Base-by-base conservation (phyloP, 2,888 invertebrate genomes). In the Itoplectis maculator region DNA sequence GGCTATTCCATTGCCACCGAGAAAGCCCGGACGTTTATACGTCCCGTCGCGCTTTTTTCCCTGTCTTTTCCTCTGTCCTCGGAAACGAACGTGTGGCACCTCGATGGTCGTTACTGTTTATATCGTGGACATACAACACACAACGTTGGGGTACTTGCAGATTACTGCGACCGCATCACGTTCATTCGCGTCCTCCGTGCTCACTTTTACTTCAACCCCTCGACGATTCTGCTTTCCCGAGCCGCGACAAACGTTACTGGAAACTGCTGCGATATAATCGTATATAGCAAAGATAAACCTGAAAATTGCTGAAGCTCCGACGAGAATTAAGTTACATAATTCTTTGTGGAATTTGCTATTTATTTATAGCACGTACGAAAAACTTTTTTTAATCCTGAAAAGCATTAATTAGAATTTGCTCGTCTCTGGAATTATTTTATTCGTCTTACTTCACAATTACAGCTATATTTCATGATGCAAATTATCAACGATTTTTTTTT, bases 281-380 rank as follows among this genome's bases (percentile, higher is more conserved):
- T 78, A 81, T 80, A 70, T 82, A 80, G 65, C 84, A 75, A 87
- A 87, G 87, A 87, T 88, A 90, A 90, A 89, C 89, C 86, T 88
- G 87, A 89, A 90, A 91, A 91, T 90, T 89, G 88, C 86, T 82
- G 85, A 87, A 89, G 89, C 88, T 89, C 18, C 7, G 35, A 13
- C 7, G 35, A 59, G 7, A n/a, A 59, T 35, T 59, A 59, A 35
- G n/a, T n/a, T 1, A 35, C 6, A 35, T 59, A 35, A 2, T 59
- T 59, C 29, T 29, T 59, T 29, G 5, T 29, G 29, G 8, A 13
- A 5, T 11, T 23, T 56, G 29, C 13, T 29, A 13, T 29, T 35
- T 11, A 0, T 59, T 35, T 0, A 59, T 35, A n/a, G n/a, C n/a
- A n/a, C n/a, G n/a, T n/a, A n/a, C n/a, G n/a, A n/a, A n/a, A n/a